Base-by-base conservation (phyloP, 2,113 vertebrate genomes). In the Paracanthobrama guichenoti region DNA sequence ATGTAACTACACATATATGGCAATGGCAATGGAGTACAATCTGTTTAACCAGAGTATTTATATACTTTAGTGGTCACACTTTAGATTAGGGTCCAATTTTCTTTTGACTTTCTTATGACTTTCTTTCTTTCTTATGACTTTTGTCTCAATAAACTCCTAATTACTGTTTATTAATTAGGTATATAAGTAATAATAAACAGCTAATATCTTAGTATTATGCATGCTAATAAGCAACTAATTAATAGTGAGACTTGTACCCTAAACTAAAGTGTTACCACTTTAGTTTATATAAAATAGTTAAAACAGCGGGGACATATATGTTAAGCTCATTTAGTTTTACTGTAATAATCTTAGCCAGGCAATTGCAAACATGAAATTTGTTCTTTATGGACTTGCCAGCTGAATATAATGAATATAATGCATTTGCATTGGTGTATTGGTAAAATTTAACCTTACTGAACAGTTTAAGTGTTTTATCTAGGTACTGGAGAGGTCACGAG, bases 401-500 rank as follows among this genome's bases (percentile, higher is more conserved):
- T 22, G 18, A 55, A 39, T 42, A 20, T 20, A 42, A 42, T 69
- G 4, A 18, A 22, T n/a, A n/a, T 39, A 24, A 72, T 73, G 42
- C 26, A 12, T 48, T 48, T 48, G 3, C 39, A 46, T 26, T 62
- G 53, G 20, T 24, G 20, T 59, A 24, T 5, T 42, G 76, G n/a
- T 62, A 46, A 4, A 79, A 62, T 44, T 1, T 62, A 79, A 62
- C 42, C n/a, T 24, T 22, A 74, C 14, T 74, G 14, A 62, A 24
- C 9, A 55, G 26, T 82, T 72, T 24, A n/a, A 50, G 2, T 81
- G 7, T 86, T 14, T 82, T 82, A 3, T 82, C 14, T 66, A 96
- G 95, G 95, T 96, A 76, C 90, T 96, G 83, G 95, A 96, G 92
- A 92, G 95, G 87, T 96, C 95, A 69, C 93, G 95, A 26, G 95